A percentile compares a stretch with the other conserved stretches of the same genome.
These are phyloP conservation scores for Alces alces DNA, from an alignment of 2,113 vertebrate genomes.

Conservation along the genomic window DNA sequence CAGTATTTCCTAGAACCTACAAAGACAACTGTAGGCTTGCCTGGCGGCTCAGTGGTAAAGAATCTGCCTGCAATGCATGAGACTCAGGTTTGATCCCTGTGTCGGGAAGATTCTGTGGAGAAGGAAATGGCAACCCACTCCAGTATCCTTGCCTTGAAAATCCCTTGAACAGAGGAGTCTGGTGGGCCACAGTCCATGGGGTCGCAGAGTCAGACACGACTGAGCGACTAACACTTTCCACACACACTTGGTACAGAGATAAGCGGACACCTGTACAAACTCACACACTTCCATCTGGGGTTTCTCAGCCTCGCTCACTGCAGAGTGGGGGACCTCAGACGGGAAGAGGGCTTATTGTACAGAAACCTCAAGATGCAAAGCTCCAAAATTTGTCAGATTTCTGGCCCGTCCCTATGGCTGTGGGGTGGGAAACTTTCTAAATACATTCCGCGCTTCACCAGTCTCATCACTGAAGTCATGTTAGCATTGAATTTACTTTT, in stretches of 20 bases:
- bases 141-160: background rate
- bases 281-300: background rate
- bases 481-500: background rate
- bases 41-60: background rate
- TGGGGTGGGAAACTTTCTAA: background rate
- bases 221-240: background rate
- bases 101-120: background rate
- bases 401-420: background rate
- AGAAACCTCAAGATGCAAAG: background rate
- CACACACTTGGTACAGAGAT: background rate
- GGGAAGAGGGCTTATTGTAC: background rate
- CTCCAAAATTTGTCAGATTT: background rate
- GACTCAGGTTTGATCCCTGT: background rate
- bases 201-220: accelerated
- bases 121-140: background rate
- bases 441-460: background rate
- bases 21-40: background rate
- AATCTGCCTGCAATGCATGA: background rate
- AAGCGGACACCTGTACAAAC: background rate
- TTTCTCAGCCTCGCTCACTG: background rate
- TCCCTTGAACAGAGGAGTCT: background rate
- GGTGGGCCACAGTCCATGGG: background rate
- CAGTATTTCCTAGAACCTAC: background rate
- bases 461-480: no score
- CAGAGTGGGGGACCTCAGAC: background rate